Percentiles rank a stretch among this genome's conserved stretches.
Evolutionary conservation across 1,140 invertebrate genomes (phyloP).

Genomic region (Elymnias hypermnestra): DNA sequence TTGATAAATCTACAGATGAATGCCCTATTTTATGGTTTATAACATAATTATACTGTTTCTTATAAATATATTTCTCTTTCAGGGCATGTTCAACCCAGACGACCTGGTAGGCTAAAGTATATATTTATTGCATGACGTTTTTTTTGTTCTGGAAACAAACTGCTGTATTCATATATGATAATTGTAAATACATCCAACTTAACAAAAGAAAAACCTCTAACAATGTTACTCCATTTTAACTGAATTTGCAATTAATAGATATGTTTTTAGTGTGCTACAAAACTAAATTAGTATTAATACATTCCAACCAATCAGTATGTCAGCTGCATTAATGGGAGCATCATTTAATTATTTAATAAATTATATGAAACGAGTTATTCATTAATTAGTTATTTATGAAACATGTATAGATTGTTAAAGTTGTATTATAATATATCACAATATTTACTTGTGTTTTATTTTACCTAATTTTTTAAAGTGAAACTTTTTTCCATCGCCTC

Average conservation of each 20-base stretch:
- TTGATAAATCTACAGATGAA: too few species aligned
- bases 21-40: too few species aligned
- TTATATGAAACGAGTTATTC: slow-evolving; percentile 21
- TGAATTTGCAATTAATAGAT: slow-evolving; percentile 34
- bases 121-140: slow-evolving; percentile 57
- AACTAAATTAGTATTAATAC: slow-evolving; percentile 31
- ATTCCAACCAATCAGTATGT: slow-evolving; percentile 36
- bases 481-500: too few species aligned
- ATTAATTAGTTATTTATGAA: slow-evolving; percentile 26
- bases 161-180: slow-evolving; percentile 32
- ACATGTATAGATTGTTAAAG: slow-evolving; percentile 65
- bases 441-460: slow-evolving; percentile 50
- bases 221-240: slow-evolving; percentile 18
- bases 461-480: too few species aligned
- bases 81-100: slow-evolving; percentile 93
- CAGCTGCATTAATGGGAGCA: slow-evolving; percentile 11
- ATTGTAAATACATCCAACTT: slow-evolving; percentile 53
- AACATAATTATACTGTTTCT: too few species aligned
- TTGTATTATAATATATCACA: slow-evolving; percentile 60
- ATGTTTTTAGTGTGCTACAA: slow-evolving; percentile 47
- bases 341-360: slow-evolving; percentile 24
- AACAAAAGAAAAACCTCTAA: slow-evolving; percentile 36
- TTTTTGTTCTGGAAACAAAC: slow-evolving; percentile 24
- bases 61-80: slow-evolving; percentile 73
- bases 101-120: slow-evolving; percentile 79